Conservation (phyloP, 2,888 invertebrate genomes). For the Steinernema hermaphroditum region DNA sequence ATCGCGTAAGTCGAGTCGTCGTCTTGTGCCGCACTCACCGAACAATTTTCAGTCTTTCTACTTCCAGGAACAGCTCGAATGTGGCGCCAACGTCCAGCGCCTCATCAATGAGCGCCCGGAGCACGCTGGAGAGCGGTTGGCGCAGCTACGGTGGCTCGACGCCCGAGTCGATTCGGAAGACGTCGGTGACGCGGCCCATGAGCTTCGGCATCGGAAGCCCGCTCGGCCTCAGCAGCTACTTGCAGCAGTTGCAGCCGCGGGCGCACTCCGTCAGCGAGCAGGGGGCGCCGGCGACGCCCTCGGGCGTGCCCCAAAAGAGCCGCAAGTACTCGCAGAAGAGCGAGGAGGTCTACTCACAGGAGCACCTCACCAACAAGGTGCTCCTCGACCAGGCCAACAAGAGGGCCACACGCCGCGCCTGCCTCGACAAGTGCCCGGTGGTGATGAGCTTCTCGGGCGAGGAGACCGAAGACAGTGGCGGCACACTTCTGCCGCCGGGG, state of each 20-base stretch:
- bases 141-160: not conserved
- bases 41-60: not conserved
- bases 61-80: constrained; percentile 24
- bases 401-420: not conserved
- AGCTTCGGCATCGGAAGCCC: constrained; percentile 8
- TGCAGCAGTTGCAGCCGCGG: not conserved
- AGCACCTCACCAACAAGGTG: constrained; percentile 2
- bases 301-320: not conserved
- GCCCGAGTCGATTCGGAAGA: not conserved
- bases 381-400: not conserved
- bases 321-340: constrained; percentile 15
- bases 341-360: constrained; percentile 12
- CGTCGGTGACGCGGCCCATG: constrained; percentile 12
- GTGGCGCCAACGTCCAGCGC: too few relatives aligned
- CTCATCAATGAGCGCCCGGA: not conserved
- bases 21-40: not conserved
- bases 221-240: not conserved
- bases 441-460: constrained; percentile 14
- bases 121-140: not conserved
- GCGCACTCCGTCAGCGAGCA: constrained; percentile 15
- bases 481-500: not conserved
- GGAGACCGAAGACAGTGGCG: constrained; percentile 17
- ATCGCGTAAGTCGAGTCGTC: constrained; percentile 14
- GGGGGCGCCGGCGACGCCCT: not conserved
- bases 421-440: constrained; percentile 1